phyloP scores from a whole-genome alignment of 2,888 invertebrate genomes.

The Tipula vernalis region DNA sequence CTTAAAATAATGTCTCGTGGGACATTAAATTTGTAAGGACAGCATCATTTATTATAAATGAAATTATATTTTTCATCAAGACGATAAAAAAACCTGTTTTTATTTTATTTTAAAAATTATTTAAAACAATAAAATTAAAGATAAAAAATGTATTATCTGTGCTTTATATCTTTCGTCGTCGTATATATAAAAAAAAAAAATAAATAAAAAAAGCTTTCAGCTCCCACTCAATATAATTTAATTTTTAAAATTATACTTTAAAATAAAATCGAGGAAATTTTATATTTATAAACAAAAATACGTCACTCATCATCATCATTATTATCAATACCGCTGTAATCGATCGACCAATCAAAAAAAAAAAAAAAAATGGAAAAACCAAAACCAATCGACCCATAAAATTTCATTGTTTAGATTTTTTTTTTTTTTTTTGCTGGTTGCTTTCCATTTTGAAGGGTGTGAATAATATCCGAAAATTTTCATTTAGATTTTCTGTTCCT shows the following conservation, averaged over 20 bases:
- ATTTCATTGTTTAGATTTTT: neutral
- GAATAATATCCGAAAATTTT: constrained; percentile 4
- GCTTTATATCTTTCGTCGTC: neutral
- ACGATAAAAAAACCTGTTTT: neutral
- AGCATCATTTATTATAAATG: neutral
- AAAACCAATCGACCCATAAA: neutral
- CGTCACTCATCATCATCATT: constrained; percentile 4
- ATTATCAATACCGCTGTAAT: constrained; percentile 4
- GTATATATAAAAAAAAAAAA: neutral
- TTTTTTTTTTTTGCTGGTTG: neutral
- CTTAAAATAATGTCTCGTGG: neutral
- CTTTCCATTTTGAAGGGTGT: constrained; percentile 1
- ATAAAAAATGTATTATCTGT: neutral
- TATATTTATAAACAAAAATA: neutral
- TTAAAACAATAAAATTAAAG: neutral
- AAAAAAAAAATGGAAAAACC: neutral
- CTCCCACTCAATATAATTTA: neutral
- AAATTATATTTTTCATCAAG: neutral
- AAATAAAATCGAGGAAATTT: neutral
- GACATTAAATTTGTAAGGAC: neutral
- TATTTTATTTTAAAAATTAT: neutral
- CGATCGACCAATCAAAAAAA: neutral
- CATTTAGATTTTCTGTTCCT: neutral
- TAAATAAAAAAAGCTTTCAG: neutral
- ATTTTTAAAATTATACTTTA: neutral